These are phyloP conservation scores for Dicrostonyx torquatus DNA, from an alignment of 2,797 vertebrate species.

Conservation along the genomic window DNA sequence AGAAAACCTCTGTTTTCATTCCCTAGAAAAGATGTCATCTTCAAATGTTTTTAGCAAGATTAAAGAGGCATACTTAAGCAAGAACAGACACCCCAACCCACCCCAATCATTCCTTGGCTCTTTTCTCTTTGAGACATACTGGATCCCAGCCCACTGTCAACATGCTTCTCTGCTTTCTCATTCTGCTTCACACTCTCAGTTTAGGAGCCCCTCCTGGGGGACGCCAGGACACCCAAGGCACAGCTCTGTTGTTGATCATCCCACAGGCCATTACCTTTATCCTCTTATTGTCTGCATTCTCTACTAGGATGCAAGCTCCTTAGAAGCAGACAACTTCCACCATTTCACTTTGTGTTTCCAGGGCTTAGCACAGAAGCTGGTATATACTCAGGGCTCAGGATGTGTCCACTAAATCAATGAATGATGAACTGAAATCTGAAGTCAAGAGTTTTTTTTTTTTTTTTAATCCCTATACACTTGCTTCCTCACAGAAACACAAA, in stretches of 20 bases:
- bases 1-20: neutral
- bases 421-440: slow-evolving; percentile 45
- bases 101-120: neutral
- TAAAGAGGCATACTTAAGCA: neutral
- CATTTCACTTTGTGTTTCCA: neutral
- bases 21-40: neutral
- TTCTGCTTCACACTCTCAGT: neutral
- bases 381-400: neutral
- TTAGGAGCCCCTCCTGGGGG: neutral
- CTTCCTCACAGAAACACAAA: slow-evolving; percentile 16
- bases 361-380: neutral
- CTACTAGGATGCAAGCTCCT: neutral
- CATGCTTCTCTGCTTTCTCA: neutral
- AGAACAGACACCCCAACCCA: neutral
- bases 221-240: neutral
- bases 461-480: neutral
- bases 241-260: neutral
- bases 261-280: neutral
- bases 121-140: neutral
- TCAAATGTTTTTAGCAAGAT: neutral
- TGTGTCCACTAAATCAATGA: slow-evolving; percentile 36
- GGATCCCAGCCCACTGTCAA: neutral
- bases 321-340: neutral
- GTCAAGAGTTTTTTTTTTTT: slow-evolving; percentile 50
- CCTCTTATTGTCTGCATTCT: neutral